Base-by-base conservation (phyloP, 2,888 invertebrate genomes). In the Caenorhabditis afra region DNA sequence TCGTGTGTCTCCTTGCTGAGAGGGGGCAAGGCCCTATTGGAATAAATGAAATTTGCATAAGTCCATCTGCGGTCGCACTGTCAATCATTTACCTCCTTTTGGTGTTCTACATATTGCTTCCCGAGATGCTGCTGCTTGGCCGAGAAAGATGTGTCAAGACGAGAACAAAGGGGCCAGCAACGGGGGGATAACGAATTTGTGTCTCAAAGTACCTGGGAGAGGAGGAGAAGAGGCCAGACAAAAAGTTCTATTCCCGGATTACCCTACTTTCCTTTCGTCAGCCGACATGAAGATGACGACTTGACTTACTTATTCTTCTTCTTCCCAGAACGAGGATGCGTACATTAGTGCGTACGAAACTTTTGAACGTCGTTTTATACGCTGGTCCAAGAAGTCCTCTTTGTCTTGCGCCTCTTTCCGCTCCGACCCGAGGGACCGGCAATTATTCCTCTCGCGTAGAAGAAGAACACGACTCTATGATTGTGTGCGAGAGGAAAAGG, bases 381-480 rank as follows among this genome's bases (percentile, higher is more conserved):
- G 29, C 29, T 29, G 29, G 29, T 29, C 29, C 29, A 29, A 29
- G 29, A 29, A 3, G 29, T 29, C 29, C 29, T 29, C 29, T 29
- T 29, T 7, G 3, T 29, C 29, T 29, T 29, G 4, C 7, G 3
- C 29, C 7, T 29, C 29, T 29, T 29, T 52, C 29, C 41, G 8
- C 3, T 14, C 20, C 14, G 23, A 16, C 59, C 52, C 11, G 14
- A 52, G 71, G 71, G 64, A 71, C 64, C 44, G 47, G 37, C 71
- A 62, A 71, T 71, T 62, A 71, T 57, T 57, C 55, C 49, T 22
- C 49, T 49, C 41, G 68, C 64, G 71, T 64, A 64, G 71, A 71
- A 64, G 71, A 57, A 64, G 71, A 71, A 64, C 71, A 71, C 61
- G 41, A 68, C 49, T 71, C 62, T 64, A 71, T 71, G 62, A 64